Conservation (phyloP, 2,888 invertebrate genomes). For the Callinectes sapidus region DNA sequence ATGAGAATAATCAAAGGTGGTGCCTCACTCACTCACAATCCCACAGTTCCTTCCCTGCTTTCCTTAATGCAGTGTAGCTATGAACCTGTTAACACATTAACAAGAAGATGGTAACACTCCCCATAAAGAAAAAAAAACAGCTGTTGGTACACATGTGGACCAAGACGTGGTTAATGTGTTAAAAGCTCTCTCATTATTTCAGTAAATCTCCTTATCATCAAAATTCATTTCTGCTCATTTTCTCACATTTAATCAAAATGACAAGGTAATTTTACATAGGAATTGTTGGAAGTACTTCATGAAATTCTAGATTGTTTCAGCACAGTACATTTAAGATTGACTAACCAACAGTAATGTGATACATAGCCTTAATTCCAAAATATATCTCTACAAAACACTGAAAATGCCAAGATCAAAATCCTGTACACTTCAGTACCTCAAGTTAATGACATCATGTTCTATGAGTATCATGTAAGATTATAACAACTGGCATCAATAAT, state of each 20-base stretch:
- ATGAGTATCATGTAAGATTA: neutral
- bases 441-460: neutral
- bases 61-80: neutral
- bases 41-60: neutral
- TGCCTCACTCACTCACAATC: neutral
- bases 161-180: too few relatives aligned
- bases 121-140: too few relatives aligned
- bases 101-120: too few relatives aligned
- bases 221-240: neutral
- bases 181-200: neutral
- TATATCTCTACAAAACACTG: neutral
- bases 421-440: neutral
- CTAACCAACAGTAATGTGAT: neutral
- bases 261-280: neutral
- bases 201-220: neutral
- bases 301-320: neutral
- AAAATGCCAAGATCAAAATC: neutral
- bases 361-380: constrained; percentile 7
- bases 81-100: too few relatives aligned
- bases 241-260: neutral
- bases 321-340: neutral
- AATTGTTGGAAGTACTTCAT: neutral
- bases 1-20: neutral
- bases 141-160: too few relatives aligned
- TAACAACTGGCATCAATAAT: constrained; percentile 21